Conservation (phyloP, 1,140 invertebrate species). For the Kradibia gibbosae region DNA sequence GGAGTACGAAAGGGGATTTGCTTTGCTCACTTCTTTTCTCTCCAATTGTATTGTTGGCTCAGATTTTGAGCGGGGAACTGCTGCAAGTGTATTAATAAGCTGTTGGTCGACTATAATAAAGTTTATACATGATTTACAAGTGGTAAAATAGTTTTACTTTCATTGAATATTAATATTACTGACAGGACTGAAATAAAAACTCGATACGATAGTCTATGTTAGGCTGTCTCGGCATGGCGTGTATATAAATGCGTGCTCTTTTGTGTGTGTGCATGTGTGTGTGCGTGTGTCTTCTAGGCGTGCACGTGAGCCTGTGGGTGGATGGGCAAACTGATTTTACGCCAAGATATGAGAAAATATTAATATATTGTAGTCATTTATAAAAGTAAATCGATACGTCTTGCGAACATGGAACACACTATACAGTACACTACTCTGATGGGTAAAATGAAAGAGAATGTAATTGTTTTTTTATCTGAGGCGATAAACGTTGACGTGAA, state of each 20-base stretch:
- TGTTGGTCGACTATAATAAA: neutral
- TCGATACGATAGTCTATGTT: neutral
- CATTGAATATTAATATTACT: neutral
- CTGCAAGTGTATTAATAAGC: slow-evolving; percentile 11
- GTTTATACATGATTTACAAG: neutral
- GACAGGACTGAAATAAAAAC: neutral
- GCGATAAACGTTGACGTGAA: neutral
- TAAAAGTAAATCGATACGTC: too few species aligned
- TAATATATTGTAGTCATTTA: too few species aligned
- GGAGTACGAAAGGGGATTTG: slow-evolving; percentile 5
- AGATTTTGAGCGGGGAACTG: neutral
- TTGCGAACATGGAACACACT: too few species aligned
- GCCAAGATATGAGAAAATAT: too few species aligned
- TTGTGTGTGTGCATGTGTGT: too few species aligned
- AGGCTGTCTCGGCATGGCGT: too few species aligned
- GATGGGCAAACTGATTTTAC: too few species aligned
- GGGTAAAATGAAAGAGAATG: neutral
- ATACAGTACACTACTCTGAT: too few species aligned
- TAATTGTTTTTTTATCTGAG: neutral
- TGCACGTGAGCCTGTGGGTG: too few species aligned
- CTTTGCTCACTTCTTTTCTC: slow-evolving; percentile 31
- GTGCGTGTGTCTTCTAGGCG: too few species aligned
- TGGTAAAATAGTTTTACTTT: neutral
- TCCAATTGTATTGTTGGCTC: slow-evolving; percentile 1
- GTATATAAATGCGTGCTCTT: too few species aligned